phyloP scores from a whole-genome alignment of 2,888 invertebrate species.

The Ophraella communa region DNA sequence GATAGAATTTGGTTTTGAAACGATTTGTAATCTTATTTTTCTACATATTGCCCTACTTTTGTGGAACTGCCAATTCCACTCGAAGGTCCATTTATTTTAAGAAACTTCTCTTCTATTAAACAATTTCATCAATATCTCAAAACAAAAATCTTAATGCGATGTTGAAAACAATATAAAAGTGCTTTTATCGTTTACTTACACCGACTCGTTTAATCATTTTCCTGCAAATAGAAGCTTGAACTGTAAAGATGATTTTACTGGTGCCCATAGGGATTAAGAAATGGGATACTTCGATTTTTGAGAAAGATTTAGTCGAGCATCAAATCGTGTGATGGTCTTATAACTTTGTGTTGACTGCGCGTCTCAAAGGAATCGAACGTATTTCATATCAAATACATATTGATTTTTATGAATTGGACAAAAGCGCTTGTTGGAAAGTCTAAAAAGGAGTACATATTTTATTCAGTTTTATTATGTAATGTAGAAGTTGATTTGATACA shows the following conservation, averaged over 20 bases:
- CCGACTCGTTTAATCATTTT: background rate
- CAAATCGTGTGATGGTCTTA: constrained; percentile 22
- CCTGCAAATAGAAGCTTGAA: background rate
- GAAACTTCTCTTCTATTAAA: no score
- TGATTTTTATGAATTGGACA: constrained; percentile 2
- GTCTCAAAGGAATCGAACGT: constrained; percentile 12
- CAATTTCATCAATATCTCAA: no score
- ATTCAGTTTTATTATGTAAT: background rate
- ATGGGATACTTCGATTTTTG: constrained; percentile 24
- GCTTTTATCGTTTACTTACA: background rate
- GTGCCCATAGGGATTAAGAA: constrained; percentile 12
- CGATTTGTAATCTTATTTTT: background rate
- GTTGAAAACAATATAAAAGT: no score
- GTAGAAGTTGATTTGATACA: background rate
- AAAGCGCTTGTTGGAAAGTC: background rate
- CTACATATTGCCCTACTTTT: background rate
- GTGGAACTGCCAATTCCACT: background rate
- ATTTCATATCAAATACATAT: constrained; percentile 11
- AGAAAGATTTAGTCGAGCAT: constrained; percentile 23
- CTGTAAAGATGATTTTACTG: constrained; percentile 20
- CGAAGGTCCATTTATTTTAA: no score
- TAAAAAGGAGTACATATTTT: background rate
- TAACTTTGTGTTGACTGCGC: constrained; percentile 20
- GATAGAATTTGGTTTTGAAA: no score
- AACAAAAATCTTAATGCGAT: no score